Base-by-base conservation (phyloP, 2,113 vertebrate species). In the Erinaceus europaeus region DNA sequence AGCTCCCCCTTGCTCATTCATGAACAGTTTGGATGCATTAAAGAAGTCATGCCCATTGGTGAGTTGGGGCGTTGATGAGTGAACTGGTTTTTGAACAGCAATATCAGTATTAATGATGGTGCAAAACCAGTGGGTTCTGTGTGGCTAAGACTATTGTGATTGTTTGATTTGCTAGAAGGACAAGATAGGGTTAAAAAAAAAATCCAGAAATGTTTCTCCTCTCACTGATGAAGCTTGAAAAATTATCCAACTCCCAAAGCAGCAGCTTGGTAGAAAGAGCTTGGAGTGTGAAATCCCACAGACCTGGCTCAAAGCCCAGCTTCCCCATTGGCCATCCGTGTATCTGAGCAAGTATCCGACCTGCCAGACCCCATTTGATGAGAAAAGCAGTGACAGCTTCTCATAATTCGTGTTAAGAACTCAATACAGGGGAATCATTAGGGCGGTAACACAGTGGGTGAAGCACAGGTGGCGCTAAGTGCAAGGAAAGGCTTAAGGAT, bases 21-120 rank as follows among this genome's bases (percentile, higher is more conserved):
- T 23, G 99, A 99, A 80, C 99, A 99, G 94, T 99, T 99, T 92
- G 98, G 99, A 95, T 99, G 98, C 96, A 99, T 99, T 96, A 99
- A 99, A 95, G 99, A 99, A 97, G 99, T 99, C 78, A 99, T 99
- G 98, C 99, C 99, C 86, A 99, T 99, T 50, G 99, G 99, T 99
- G 96, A 98, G 98, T 97, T 84, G 76, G 44, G 32, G 29, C 4
- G 12, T 57, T 27, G 55, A 57, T 11, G 29, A 6, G 25, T 57
- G 55, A 57, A 27, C 25, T 57, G 34, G 3, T 59, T 34, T 91
- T 65, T 38, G n/a, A 85, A 17, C 74, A 53, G 36, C 29, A n/a
- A n/a, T 42, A 10, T 4, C 21, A 11, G 9, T 36, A 38, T 25
- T 69, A 34, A 36, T 3, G 3, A 2, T 7, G 38, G 48, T n/a